Evolutionary conservation across 2,113 vertebrate species (phyloP), one percentile per base, ranked within the genome.

Genomic region (Nanger granti): DNA sequence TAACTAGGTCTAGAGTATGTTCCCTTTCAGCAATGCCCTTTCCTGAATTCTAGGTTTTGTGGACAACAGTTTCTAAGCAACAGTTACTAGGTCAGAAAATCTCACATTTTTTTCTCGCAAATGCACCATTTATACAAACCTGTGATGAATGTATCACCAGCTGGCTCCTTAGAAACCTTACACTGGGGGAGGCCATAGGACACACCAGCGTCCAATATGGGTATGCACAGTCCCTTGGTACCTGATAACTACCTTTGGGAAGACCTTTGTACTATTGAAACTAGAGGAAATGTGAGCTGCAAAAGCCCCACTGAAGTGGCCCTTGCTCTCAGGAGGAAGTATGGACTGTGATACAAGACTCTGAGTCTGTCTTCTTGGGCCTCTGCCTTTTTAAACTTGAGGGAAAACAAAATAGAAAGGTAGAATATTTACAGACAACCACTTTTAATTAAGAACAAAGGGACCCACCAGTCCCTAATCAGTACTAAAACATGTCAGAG

Each of bases 21-120:
- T 79, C 26, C 14, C 13, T 17, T 49, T 52, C 15, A 20, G 29
- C 2, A 13, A 28, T 0, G 29, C 14, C 89, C 57, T 66, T 60
- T 62, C 28, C 80, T 34, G 54, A 94, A 87, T 47, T 49, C 55
- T 57, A 60, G 59, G 18, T 54, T 91, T 55, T 44, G 47, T 95
- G 64, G 37, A 76, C 69, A 89, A 14, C 60, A 47, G n/a, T 97
- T 20, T 59, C 96, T 86, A 62, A 96, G 95, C 87, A 94, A 95
- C 59, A 31, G 84, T 54, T 66, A 37, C 55, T 24, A 88, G 62
- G 91, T 93, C 93, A 83, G 69, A 94, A 89, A 64, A 62, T 34
- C 12, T 85, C 83, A 28, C 0, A 26, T 10, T 69, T 85, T 85
- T 90, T 88, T 60, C 73, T 62, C 29, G 47, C 37, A 91, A 41